A percentile compares a stretch with the other conserved stretches of the same genome.
phyloP scores from a whole-genome alignment of 2,888 invertebrate species.

The Nephrotoma appendiculata region DNA sequence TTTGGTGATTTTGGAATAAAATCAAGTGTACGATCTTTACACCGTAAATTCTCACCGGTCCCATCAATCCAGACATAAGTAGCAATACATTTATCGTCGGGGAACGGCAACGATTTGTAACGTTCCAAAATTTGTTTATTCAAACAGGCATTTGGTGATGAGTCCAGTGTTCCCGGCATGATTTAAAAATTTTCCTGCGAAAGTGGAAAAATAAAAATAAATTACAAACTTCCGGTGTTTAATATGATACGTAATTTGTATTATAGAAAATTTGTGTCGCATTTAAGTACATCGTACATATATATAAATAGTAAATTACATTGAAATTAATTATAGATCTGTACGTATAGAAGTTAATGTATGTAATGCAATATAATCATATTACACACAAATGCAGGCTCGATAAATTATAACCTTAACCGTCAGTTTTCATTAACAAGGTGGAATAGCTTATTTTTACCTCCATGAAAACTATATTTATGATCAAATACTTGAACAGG shows the following conservation, averaged over 20 bases:
- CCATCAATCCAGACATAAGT: slow-evolving; percentile 95
- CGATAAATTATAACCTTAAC: neutral
- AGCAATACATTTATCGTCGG: slow-evolving; percentile 63
- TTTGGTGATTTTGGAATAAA: slow-evolving; percentile 62
- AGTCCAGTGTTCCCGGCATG: slow-evolving; percentile 36
- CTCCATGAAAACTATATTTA: too few species aligned
- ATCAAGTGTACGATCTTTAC: slow-evolving; percentile 77
- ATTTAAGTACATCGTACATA: neutral
- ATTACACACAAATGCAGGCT: neutral
- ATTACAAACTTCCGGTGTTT: neutral
- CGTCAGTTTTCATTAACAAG: neutral
- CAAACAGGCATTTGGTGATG: slow-evolving; percentile 71
- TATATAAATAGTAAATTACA: neutral
- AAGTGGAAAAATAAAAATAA: slow-evolving; percentile 7
- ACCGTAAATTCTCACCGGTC: slow-evolving; percentile 70
- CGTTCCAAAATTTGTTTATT: slow-evolving; percentile 58
- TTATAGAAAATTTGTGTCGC: neutral
- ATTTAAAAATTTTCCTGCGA: neutral
- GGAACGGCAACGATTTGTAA: slow-evolving; percentile 64
- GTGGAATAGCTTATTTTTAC: too few species aligned
- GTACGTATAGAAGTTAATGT: neutral
- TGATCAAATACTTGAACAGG: too few species aligned
- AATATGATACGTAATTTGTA: neutral
- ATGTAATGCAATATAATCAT: neutral
- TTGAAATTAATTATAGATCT: neutral